Conservation (phyloP, 2,888 invertebrate genomes). For the Nymphalis urticae region DNA sequence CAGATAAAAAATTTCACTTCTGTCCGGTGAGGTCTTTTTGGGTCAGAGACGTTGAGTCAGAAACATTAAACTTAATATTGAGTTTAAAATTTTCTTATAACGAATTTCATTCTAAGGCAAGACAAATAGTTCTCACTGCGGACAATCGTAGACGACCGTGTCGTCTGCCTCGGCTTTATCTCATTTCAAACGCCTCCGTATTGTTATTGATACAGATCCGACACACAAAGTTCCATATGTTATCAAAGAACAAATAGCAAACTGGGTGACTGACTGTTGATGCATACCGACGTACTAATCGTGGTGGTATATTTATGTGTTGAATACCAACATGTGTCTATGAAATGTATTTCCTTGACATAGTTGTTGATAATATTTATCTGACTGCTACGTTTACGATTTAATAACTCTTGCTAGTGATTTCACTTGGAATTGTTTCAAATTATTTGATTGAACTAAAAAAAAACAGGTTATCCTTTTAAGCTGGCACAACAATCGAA, state of each 20-base stretch:
- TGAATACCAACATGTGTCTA: conserved; percentile 3
- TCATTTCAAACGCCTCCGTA: no score
- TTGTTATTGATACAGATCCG: background rate
- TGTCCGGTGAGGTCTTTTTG: no score
- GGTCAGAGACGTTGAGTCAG: no score
- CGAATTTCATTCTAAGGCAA: no score
- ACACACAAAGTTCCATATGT: background rate
- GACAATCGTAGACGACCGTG: no score
- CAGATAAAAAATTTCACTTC: no score
- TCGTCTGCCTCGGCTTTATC: no score
- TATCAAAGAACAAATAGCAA: conserved; percentile 7
- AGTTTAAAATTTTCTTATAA: no score
- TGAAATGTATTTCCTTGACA: conserved; percentile 6
- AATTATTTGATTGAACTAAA: background rate
- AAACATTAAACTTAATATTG: no score
- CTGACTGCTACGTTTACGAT: background rate
- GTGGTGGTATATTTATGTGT: conserved; percentile 1
- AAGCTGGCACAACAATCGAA: no score
- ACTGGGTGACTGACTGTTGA: conserved; percentile 7
- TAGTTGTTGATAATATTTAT: background rate
- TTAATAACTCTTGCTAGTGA: background rate
- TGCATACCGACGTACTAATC: background rate
- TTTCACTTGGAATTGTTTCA: background rate
- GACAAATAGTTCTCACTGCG: no score
- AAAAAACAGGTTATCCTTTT: no score